These are phyloP conservation scores for Tympanoctomys barrerae DNA, from an alignment of 2,797 vertebrate species.

Conservation along the genomic window DNA sequence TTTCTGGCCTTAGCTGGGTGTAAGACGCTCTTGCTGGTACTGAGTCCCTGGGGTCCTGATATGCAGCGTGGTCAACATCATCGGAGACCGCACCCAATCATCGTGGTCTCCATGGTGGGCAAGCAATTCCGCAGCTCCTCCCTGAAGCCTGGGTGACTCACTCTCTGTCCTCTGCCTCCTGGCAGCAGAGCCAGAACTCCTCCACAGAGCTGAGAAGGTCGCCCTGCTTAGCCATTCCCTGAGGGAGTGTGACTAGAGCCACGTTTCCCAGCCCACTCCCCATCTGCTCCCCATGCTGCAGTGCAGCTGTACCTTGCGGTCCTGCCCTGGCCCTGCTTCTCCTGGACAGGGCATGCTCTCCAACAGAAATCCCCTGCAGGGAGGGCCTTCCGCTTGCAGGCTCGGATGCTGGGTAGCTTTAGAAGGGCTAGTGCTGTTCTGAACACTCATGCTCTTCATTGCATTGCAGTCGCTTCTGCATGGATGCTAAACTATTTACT, in stretches of 20 bases:
- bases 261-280: background rate
- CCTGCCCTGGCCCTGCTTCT: background rate
- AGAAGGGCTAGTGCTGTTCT: background rate
- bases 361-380: background rate
- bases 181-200: background rate
- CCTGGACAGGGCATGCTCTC: background rate
- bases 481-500: background rate
- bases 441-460: background rate
- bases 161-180: background rate
- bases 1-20: background rate
- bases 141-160: background rate
- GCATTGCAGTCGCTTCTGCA: background rate
- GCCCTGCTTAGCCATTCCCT: background rate
- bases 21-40: no score
- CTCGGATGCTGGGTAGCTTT: background rate
- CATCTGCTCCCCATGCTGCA: background rate
- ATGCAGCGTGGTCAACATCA: background rate
- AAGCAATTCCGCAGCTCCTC: background rate
- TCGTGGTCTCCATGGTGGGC: background rate
- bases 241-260: no score
- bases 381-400: background rate
- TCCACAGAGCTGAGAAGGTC: background rate
- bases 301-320: no score
- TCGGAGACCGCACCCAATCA: rapidly evolving
- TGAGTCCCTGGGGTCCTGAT: background rate